phyloP scores from a whole-genome alignment of 2,797 vertebrate species.

The Xenopus petersii region DNA sequence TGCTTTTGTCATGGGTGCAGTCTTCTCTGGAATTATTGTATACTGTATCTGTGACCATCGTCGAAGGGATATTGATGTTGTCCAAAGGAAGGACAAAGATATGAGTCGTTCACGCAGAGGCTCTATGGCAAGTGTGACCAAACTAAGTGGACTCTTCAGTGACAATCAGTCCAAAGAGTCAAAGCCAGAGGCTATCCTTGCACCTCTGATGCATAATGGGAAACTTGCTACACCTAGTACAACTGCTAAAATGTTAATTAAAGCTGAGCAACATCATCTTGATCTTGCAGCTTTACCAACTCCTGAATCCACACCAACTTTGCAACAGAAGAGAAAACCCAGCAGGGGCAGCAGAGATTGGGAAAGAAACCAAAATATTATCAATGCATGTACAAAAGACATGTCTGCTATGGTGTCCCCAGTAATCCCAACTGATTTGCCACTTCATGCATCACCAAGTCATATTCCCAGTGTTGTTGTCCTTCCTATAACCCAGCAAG shows the following conservation, averaged over 20 bases:
- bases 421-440: constrained; percentile 90
- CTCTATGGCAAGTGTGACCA: constrained; percentile 97
- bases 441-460: constrained; percentile 87
- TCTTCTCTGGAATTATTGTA: constrained; percentile 84
- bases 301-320: constrained; percentile 91
- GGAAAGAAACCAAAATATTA: constrained; percentile 96
- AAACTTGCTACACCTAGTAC: constrained; percentile 77
- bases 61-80: constrained; percentile 78
- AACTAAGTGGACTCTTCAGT: constrained; percentile 88
- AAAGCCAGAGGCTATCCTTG: constrained; percentile 89
- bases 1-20: constrained; percentile 93
- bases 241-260: constrained; percentile 87
- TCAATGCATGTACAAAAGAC: constrained; percentile 96
- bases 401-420: constrained; percentile 82
- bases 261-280: constrained; percentile 94
- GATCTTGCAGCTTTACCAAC: constrained; percentile 91
- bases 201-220: constrained; percentile 93
- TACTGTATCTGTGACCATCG: constrained; percentile 96
- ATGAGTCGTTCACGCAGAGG: constrained; percentile 79
- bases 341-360: constrained; percentile 90
- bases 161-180: constrained; percentile 91
- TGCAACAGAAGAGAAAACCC: constrained; percentile 90
- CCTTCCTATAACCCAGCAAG: constrained; percentile 86
- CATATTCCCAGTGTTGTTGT: constrained; percentile 96
- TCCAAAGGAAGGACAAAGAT: constrained; percentile 81